Percentiles rank a stretch among this genome's conserved stretches.
These are phyloP conservation scores for Sapajus apella DNA, from an alignment of 2,113 vertebrate species.

Conservation along the genomic window DNA sequence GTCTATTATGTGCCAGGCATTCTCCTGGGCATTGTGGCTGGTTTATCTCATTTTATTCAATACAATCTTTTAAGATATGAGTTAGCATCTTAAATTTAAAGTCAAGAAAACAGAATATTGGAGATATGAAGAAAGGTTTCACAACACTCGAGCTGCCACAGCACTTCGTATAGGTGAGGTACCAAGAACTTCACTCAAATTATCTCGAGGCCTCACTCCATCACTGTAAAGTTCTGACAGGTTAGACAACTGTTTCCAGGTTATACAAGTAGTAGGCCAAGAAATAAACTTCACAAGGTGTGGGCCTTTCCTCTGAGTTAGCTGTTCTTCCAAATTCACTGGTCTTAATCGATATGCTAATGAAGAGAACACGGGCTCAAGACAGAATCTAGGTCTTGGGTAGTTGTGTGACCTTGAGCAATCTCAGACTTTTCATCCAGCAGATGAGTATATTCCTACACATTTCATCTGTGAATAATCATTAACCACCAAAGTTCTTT, in stretches of 20 bases:
- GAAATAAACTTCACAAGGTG: neutral
- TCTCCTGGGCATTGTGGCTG: neutral
- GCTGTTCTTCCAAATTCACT: neutral
- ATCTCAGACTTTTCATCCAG: neutral
- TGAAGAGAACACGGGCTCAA: neutral
- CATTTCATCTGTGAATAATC: neutral
- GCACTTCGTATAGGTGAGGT: neutral
- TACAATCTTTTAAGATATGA: neutral
- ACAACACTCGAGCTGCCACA: rapidly evolving
- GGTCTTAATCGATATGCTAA: neutral
- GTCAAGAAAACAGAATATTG: neutral
- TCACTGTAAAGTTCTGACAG: neutral
- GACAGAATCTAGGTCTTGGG: neutral
- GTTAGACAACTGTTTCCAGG: rapidly evolving
- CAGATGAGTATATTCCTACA: neutral
- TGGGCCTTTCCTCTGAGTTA: neutral
- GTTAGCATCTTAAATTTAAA: neutral
- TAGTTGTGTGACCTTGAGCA: neutral
- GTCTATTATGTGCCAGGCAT: neutral
- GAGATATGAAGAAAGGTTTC: neutral
- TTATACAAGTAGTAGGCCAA: rapidly evolving
- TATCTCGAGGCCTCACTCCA: too few relatives aligned
- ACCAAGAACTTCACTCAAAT: too few relatives aligned
- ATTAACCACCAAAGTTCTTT: neutral
- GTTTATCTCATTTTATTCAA: neutral